phyloP scores from a whole-genome alignment of 2,113 vertebrate genomes.

The Octodon degus region DNA sequence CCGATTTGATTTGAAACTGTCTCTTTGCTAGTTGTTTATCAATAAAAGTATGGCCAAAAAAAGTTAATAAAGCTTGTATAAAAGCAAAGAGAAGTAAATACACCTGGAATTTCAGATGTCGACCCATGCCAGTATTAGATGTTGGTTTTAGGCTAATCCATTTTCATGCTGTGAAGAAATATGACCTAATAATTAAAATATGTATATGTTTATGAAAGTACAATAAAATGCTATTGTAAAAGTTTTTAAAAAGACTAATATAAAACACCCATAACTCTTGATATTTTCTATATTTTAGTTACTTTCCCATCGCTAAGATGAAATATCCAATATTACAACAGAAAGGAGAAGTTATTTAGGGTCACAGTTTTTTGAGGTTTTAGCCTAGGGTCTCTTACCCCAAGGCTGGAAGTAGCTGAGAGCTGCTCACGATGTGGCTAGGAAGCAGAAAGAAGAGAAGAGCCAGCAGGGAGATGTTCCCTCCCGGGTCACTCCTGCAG shows the following conservation, averaged over 20 bases:
- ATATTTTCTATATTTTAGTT: not conserved
- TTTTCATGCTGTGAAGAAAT: not conserved
- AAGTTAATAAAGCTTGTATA: slow-evolving; percentile 12
- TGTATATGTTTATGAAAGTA: not conserved
- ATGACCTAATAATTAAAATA: not conserved
- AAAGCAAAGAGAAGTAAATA: slow-evolving; percentile 15
- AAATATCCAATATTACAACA: not conserved
- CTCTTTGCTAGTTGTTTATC: no score
- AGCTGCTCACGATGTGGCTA: not conserved
- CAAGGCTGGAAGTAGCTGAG: not conserved
- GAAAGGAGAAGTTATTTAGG: not conserved
- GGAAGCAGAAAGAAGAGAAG: not conserved
- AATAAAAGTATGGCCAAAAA: no score
- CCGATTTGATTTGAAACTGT: no score
- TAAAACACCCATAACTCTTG: no score
- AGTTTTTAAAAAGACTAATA: no score
- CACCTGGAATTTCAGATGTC: not conserved
- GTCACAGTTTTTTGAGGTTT: not conserved
- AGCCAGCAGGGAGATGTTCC: not conserved
- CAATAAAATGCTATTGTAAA: not conserved
- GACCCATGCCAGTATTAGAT: not conserved
- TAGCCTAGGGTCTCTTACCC: not conserved
- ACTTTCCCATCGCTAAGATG: not conserved
- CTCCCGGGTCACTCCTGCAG: not conserved
- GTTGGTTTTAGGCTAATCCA: not conserved